Conservation (phyloP, 2,888 invertebrate species). For the Aquatica leii region DNA sequence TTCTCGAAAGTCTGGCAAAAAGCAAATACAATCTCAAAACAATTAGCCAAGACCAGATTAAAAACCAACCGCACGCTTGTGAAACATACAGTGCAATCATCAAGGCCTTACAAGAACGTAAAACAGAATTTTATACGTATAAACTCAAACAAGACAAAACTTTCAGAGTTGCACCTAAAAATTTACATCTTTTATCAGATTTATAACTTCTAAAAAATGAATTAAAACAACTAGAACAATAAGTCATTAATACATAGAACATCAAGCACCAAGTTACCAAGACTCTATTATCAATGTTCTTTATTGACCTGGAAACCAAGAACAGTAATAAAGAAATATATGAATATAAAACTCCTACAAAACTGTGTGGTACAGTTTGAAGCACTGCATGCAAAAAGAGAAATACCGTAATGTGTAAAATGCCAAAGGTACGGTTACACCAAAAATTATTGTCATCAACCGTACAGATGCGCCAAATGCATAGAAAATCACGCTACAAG, state of each 20-base stretch:
- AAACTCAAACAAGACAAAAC: neutral
- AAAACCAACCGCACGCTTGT: neutral
- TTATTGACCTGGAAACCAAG: conserved; percentile 8
- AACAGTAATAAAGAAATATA: too few species aligned
- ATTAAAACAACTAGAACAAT: neutral
- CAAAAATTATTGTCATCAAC: too few species aligned
- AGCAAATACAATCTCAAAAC: neutral
- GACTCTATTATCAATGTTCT: neutral
- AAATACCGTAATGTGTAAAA: too few species aligned
- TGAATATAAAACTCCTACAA: too few species aligned
- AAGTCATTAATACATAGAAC: neutral
- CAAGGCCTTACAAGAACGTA: neutral
- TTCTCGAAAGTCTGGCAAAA: neutral
- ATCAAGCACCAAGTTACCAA: neutral
- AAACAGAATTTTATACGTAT: neutral
- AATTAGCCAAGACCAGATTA: neutral
- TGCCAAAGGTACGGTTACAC: too few species aligned
- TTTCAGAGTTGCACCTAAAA: neutral
- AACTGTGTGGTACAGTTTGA: too few species aligned
- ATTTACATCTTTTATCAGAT: neutral
- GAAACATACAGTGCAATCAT: neutral
- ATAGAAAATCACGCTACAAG: too few species aligned
- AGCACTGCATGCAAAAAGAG: too few species aligned
- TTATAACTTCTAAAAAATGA: neutral
- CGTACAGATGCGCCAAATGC: too few species aligned